Evolutionary conservation across 1,140 invertebrate genomes (phyloP).

Genomic region (Aricia agestis): DNA sequence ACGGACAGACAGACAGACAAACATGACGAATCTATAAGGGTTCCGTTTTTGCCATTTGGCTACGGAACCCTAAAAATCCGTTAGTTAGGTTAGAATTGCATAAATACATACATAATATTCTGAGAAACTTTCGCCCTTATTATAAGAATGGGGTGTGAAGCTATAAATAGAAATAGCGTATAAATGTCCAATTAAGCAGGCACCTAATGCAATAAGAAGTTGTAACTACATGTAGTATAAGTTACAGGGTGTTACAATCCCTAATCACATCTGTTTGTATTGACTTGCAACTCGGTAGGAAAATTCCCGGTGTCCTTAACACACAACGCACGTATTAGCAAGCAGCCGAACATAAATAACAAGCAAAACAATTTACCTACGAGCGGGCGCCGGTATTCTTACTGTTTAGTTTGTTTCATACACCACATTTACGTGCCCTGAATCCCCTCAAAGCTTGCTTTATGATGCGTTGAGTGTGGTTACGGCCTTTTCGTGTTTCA

Average conservation of each 20-base stretch:
- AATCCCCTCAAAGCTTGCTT: conserved; percentile 32
- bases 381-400: conserved; percentile 59
- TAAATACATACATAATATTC: too few relatives aligned
- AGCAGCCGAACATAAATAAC: conserved; percentile 67
- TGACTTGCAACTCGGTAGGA: background rate
- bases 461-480: conserved; percentile 18
- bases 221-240: background rate
- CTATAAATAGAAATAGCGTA: background rate
- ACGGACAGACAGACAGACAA: too few relatives aligned
- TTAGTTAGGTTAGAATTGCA: too few relatives aligned
- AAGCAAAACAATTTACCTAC: conserved; percentile 69
- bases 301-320: conserved; percentile 30
- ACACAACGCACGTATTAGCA: conserved; percentile 60
- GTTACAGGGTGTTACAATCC: conserved; percentile 3
- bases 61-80: too few relatives aligned
- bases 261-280: conserved; percentile 14
- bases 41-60: too few relatives aligned
- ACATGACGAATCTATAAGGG: too few relatives aligned
- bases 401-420: conserved; percentile 70
- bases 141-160: too few relatives aligned
- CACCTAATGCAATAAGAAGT: background rate
- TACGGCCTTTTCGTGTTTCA: background rate
- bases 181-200: background rate
- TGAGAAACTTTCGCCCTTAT: too few relatives aligned
- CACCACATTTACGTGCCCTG: conserved; percentile 53